A percentile compares a stretch with the other conserved stretches of the same genome.
phyloP scores from a whole-genome alignment of 2,888 invertebrate species.

The Pelosia muscerda region DNA sequence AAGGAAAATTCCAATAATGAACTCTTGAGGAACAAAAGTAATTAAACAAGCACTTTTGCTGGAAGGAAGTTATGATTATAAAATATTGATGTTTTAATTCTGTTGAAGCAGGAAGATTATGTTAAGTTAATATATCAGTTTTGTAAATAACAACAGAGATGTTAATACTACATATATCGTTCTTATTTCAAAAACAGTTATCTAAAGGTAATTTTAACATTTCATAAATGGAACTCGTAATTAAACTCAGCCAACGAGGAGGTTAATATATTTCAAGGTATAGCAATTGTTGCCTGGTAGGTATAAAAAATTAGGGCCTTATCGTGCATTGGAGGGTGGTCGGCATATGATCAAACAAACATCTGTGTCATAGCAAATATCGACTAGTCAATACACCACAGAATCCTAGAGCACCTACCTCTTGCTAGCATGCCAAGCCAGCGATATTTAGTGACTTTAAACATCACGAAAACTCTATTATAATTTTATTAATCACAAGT shows the following conservation, averaged over 20 bases:
- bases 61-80: neutral
- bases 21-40: slow-evolving; percentile 27
- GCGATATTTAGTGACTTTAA: neutral
- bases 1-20: slow-evolving; percentile 34
- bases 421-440: neutral
- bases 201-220: neutral
- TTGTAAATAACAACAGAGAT: neutral
- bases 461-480: neutral
- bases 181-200: too few species aligned
- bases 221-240: neutral
- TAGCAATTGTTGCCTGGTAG: too few species aligned
- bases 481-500: neutral
- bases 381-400: too few species aligned
- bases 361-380: too few species aligned
- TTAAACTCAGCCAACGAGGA: neutral
- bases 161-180: neutral
- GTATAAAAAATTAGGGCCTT: too few species aligned
- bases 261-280: neutral
- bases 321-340: too few species aligned
- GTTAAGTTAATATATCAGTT: neutral
- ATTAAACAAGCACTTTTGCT: slow-evolving; percentile 13
- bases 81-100: neutral
- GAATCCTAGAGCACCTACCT: neutral
- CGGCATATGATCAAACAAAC: too few species aligned
- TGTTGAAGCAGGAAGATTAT: neutral